Evolutionary conservation across 2,888 invertebrate species (phyloP).

Genomic region (Melanophora roralis): DNA sequence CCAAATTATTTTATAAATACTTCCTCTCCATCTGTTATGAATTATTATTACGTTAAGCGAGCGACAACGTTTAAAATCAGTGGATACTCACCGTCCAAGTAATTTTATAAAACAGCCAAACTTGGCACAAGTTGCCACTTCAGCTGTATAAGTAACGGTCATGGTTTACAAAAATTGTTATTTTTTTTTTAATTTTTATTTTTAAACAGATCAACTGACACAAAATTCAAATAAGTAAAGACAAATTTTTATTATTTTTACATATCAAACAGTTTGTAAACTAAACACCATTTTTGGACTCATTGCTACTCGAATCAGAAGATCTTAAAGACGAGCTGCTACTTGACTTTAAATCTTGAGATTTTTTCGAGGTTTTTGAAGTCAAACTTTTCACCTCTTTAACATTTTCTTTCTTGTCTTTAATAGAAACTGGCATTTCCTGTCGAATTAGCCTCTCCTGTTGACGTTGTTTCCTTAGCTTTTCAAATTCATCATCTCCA

Average conservation of each 20-base stretch:
- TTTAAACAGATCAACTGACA: conserved; percentile 20
- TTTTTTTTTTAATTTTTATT: background rate
- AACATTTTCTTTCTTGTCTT: background rate
- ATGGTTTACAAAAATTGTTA: conserved; percentile 40
- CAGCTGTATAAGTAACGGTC: conserved; percentile 72
- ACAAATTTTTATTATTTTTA: too few relatives aligned
- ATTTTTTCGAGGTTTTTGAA: background rate
- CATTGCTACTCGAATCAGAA: background rate
- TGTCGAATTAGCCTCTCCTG: conserved; percentile 31
- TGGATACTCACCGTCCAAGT: conserved; percentile 66
- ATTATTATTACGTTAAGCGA: background rate
- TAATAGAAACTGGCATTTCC: background rate
- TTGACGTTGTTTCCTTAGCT: conserved; percentile 35
- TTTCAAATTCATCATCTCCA: conserved; percentile 49
- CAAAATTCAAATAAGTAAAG: conserved; percentile 8
- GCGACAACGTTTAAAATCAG: too few relatives aligned
- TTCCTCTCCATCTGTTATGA: conserved; percentile 89
- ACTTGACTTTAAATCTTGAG: background rate
- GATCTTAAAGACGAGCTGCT: background rate
- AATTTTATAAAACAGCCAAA: conserved; percentile 72
- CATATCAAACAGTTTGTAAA: background rate
- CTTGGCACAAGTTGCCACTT: conserved; percentile 70
- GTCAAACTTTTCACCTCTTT: conserved; percentile 6
- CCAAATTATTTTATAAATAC: conserved; percentile 96
- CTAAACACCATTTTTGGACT: conserved; percentile 35